Percentiles rank a stretch among this genome's conserved stretches.
Conservation (phyloP, 2,888 invertebrate genomes). For the Pachymerium ferrugineum region DNA sequence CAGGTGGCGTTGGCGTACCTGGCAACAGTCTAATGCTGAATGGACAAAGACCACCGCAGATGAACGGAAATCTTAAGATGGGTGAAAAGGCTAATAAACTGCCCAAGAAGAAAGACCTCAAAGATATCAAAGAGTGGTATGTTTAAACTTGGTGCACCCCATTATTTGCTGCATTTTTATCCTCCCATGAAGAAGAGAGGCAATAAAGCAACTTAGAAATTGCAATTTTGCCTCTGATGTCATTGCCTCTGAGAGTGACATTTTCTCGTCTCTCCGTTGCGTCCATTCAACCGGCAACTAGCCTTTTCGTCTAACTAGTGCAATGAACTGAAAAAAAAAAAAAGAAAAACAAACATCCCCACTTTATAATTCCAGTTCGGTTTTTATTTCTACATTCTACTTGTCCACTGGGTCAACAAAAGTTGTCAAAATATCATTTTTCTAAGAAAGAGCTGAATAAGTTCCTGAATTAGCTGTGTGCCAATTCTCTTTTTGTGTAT, state of each 20-base stretch:
- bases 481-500: background rate
- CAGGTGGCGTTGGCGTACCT: slow-evolving; percentile 35
- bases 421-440: no score
- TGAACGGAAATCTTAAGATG: slow-evolving; percentile 52
- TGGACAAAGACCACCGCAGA: slow-evolving; percentile 45
- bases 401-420: no score
- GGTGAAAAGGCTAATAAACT: slow-evolving; percentile 57
- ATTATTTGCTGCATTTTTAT: background rate
- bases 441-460: background rate
- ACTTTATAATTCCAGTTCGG: no score
- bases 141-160: slow-evolving; percentile 56
- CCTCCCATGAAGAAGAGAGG: slow-evolving; percentile 1
- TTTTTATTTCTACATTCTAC: background rate
- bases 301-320: slow-evolving; percentile 13
- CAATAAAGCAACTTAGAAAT: background rate
- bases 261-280: slow-evolving; percentile 17
- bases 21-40: slow-evolving; percentile 40
- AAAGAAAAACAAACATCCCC: background rate
- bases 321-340: no score
- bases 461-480: slow-evolving; percentile 12
- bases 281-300: slow-evolving; percentile 14
- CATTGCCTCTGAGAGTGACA: background rate
- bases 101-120: slow-evolving; percentile 50
- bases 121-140: slow-evolving; percentile 95
- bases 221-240: no score